Evolutionary conservation across 2,888 invertebrate genomes (phyloP), one percentile per base, ranked within the genome.

Genomic region (Psylliodes chrysocephalus): DNA sequence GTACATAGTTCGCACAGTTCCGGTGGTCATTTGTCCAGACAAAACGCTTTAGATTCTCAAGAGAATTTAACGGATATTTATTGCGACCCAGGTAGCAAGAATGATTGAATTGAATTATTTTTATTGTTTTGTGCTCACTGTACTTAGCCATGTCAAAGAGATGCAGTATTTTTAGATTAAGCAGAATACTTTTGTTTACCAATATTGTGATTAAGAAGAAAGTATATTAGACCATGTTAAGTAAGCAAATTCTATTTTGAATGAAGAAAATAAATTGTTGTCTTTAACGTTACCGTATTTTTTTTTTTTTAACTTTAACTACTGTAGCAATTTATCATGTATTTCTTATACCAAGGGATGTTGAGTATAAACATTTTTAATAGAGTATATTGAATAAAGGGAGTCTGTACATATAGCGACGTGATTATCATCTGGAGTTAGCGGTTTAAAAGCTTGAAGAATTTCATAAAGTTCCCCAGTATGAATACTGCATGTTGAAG

Each of bases 31-130:
- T 69, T 81, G 22, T 76, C 77, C 14, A 70, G 81, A 56, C 81
- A 81, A 66, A 75, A 80, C 63, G 79, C 79, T 51, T 55, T 82
- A 57, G 80, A 81, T 68, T 77, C 77, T 17, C 78, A 78, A 30
- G 81, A 81, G 52, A 75, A 77, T 67, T 59, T 79, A 22, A 73
- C 77, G 8, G 78, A 80, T 71, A 71, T 77, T 67, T 77, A 79
- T 73, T 79, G 78, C 72, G 76, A 79, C 75, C 77, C 79, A 3
- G 68, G 68, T 65, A 72, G 70, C 65, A 70, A 70, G 55, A 62
- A 67, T 53, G 65, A 67, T 40, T 69, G 33, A 62, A 15, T 15
- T 35, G 25, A n/a, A n/a, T n/a, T n/a, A 38, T 33, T 7, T 53
- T 47, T 17, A 14, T 14, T 25, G 14, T 2, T 28, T 40, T 25